Base-by-base conservation (phyloP, 2,797 vertebrate genomes). In the Oryzias sinensis region DNA sequence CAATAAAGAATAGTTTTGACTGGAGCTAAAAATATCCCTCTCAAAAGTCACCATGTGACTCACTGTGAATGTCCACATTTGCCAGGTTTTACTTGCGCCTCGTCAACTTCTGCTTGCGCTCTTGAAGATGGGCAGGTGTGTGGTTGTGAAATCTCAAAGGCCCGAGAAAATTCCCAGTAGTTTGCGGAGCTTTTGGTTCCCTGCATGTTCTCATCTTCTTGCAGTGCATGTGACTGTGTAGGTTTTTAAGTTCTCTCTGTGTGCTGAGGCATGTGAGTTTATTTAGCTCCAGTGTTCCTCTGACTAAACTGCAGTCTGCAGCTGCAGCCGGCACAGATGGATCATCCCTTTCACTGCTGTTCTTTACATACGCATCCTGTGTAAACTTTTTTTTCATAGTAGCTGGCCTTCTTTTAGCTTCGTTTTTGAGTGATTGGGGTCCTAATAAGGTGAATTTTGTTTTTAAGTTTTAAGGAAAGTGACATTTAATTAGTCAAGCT, bases 251-350 rank as follows among this genome's bases (percentile, higher is more conserved):
- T 60, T 74, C 59, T 79, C 52, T 60, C 83, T 82, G 72, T 64
- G 72, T 70, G 73, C 62, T 72, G 74, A 90, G 81, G 71, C 88
- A 90, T 89, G 90, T 91, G 90, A 92, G 87, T 79, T 87, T 87
- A 70, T 91, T 91, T 89, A 91, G 83, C 72, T 60, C 37, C 56
- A 37, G n/a, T 64, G 55, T 72, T 74, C 67, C 40, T 59, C 56
- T 70, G 53, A 70, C 62, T 71, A 1, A 70, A 55, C 50, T 27
- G 17, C 52, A 67, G 24, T 63, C 63, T 63, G 37, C 43, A 17
- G 56, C 47, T 56, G 29, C 15, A 53, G 18, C 49, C 50, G 58
- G 53, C 54, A 8, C 61, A 37, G 5, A 4, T 13, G 1, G 15
- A 53, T 18, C 22, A 53, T 44, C 15, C 11, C 25, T 20, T 54